Conservation (phyloP, 2,113 vertebrate genomes). For the Recurvirostra avosetta region DNA sequence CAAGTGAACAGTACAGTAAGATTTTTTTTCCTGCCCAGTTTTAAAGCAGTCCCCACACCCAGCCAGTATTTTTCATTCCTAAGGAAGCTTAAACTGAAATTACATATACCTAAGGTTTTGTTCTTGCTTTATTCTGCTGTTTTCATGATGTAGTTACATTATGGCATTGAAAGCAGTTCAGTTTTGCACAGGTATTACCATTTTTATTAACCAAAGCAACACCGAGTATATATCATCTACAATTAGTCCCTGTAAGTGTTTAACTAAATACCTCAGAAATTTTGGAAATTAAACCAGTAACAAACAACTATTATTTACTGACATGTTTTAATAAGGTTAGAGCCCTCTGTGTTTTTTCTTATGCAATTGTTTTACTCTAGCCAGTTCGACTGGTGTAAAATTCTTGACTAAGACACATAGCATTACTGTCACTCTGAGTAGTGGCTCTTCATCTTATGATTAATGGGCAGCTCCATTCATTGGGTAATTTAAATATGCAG, state of each 20-base stretch:
- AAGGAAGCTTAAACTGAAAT: not conserved
- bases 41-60: not conserved
- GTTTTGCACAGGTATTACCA: not conserved
- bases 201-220: slow-evolving; percentile 18
- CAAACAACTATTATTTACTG: slow-evolving; percentile 43
- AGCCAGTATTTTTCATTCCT: not conserved
- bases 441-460: slow-evolving; percentile 27
- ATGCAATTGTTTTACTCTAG: slow-evolving; percentile 1
- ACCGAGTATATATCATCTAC: not conserved
- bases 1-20: not conserved
- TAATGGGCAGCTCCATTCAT: slow-evolving; percentile 1
- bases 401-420: slow-evolving; percentile 42
- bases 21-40: not conserved
- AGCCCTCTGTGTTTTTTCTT: slow-evolving; percentile 21
- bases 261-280: slow-evolving; percentile 25
- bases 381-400: not conserved
- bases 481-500: not conserved
- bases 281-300: slow-evolving; percentile 8
- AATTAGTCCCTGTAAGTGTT: not conserved
- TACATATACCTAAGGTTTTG: not conserved
- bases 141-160: not conserved
- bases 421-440: not conserved
- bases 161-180: not conserved
- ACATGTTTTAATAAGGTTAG: slow-evolving; percentile 46
- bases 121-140: not conserved